A percentile compares a stretch with the other conserved stretches of the same genome.
Evolutionary conservation across 2,113 vertebrate species (phyloP).

Genomic region (Petroica traversi): DNA sequence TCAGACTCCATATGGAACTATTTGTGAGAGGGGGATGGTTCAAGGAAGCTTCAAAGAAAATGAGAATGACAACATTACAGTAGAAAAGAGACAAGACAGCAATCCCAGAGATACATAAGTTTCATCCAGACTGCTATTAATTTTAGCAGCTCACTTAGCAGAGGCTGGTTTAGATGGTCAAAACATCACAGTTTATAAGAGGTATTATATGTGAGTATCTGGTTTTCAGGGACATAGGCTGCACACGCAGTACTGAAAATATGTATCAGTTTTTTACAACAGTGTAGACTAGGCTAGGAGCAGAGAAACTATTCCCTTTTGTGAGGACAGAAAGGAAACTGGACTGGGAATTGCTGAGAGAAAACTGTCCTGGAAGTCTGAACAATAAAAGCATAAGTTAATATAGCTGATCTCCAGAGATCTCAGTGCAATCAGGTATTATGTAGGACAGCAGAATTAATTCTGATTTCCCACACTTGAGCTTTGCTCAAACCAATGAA

Average conservation of each 20-base stretch:
- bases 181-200: not conserved
- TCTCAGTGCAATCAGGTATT: not conserved
- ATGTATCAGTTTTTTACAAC: not conserved
- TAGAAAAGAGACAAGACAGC: conserved; percentile 28
- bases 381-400: not conserved
- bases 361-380: not conserved
- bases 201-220: not conserved
- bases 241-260: not conserved
- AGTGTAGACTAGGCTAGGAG: not conserved
- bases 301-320: not conserved
- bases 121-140: not conserved
- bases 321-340: not conserved
- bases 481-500: not conserved
- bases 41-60: conserved; percentile 50
- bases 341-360: not conserved
- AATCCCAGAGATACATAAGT: not conserved
- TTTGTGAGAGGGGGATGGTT: conserved; percentile 19
- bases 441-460: not conserved
- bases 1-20: conserved; percentile 43
- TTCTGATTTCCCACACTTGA: not conserved
- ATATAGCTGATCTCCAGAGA: not conserved
- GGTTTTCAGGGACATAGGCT: not conserved
- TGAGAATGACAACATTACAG: conserved; percentile 31
- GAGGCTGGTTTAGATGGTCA: not conserved
- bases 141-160: not conserved